Percentiles rank a stretch among this genome's conserved stretches.
Conservation (phyloP, 1,140 invertebrate species). For the Zaprionus davidi region DNA sequence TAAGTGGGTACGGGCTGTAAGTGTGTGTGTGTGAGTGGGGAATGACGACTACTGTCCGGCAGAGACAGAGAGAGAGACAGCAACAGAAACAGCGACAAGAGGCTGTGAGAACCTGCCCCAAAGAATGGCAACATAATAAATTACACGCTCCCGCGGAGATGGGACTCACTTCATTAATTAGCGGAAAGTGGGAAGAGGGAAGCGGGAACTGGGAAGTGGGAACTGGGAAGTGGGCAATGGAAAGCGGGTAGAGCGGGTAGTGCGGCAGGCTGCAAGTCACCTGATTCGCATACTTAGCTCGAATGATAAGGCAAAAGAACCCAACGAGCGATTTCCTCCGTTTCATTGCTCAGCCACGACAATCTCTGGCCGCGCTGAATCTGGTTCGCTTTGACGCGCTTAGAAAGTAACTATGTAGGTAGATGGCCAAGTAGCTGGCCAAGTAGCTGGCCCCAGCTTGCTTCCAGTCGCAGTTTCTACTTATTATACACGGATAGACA, state of each 20-base stretch:
- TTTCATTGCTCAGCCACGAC: not conserved
- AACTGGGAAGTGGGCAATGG: not conserved
- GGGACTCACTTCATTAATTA: conserved; percentile 52
- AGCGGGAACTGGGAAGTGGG: not conserved
- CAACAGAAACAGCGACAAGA: conserved; percentile 7
- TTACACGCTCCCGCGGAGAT: conserved; percentile 19
- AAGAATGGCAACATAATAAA: conserved; percentile 46
- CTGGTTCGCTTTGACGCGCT: conserved; percentile 10
- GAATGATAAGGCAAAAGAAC: conserved; percentile 40
- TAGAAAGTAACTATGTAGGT: conserved; percentile 28
- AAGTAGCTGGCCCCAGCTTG: not conserved
- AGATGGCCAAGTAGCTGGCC: too few relatives aligned
- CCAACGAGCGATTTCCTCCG: conserved; percentile 7
- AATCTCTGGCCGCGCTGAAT: conserved; percentile 6
- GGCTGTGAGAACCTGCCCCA: conserved; percentile 48
- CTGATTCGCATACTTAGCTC: conserved; percentile 44
- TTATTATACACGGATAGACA: conserved; percentile 24
- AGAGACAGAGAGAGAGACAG: not conserved
- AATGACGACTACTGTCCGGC: conserved; percentile 42
- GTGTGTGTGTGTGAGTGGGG: conserved; percentile 6
- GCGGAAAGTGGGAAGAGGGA: conserved; percentile 14
- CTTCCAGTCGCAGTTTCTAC: conserved; percentile 33
- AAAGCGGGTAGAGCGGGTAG: not conserved
- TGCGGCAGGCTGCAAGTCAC: conserved; percentile 43
- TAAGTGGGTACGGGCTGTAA: not conserved